Evolutionary conservation across 2,113 vertebrate species (phyloP).

Genomic region (Paramormyrops kingsleyae): DNA sequence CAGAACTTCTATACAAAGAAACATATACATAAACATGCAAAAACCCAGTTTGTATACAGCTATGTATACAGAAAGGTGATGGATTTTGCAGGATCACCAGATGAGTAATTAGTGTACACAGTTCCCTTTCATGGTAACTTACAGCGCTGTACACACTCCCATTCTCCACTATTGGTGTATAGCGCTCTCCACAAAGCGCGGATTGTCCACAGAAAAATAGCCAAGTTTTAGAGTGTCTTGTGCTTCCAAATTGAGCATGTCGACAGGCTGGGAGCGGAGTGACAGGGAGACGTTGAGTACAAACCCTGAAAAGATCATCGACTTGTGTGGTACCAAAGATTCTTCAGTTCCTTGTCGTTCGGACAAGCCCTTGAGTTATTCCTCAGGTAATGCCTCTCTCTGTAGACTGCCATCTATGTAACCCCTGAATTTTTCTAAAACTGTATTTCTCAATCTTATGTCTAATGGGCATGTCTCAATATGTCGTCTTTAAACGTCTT

Average conservation of each 20-base stretch:
- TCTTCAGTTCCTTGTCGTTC: background rate
- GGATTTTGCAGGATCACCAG: background rate
- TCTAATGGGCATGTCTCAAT: background rate
- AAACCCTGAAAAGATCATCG: background rate
- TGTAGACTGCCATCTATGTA: background rate
- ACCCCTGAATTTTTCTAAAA: background rate
- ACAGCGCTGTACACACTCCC: background rate
- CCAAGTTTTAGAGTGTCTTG: background rate
- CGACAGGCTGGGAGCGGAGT: background rate
- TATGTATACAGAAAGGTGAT: background rate
- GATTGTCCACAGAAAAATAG: slow-evolving; percentile 7
- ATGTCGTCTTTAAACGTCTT: background rate
- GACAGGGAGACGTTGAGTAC: background rate
- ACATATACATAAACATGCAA: background rate
- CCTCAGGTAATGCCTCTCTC: background rate
- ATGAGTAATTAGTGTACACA: slow-evolving; percentile 12
- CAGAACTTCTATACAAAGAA: background rate
- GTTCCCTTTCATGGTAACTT: slow-evolving; percentile 7
- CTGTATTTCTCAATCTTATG: background rate
- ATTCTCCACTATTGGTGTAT: background rate
- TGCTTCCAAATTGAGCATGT: slow-evolving; percentile 9
- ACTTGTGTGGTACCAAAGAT: background rate
- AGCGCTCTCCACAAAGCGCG: background rate
- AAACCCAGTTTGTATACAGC: background rate
- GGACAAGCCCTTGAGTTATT: background rate